phyloP scores from a whole-genome alignment of 2,888 invertebrate genomes.

The Drosophila neotestacea region DNA sequence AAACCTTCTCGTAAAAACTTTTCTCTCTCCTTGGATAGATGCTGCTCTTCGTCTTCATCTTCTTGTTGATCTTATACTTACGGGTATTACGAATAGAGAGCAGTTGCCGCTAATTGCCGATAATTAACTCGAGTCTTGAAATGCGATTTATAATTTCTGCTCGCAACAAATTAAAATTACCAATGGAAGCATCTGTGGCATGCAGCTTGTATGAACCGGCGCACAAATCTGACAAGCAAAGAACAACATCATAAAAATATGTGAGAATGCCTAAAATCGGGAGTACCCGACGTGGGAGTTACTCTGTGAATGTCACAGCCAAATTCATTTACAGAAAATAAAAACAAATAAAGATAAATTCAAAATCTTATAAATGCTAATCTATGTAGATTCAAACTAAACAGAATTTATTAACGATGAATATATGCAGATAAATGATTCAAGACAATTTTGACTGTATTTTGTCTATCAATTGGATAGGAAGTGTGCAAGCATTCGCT shows the following conservation, averaged over 20 bases:
- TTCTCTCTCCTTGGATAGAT: not conserved
- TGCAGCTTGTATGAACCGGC: constrained; percentile 58
- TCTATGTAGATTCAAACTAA: no score
- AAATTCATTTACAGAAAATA: no score
- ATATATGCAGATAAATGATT: no score
- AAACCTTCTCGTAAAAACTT: not conserved
- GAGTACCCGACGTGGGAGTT: constrained; percentile 1
- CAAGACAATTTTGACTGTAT: no score
- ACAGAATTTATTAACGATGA: no score
- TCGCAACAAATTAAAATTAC: constrained; percentile 78
- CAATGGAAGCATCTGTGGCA: constrained; percentile 68
- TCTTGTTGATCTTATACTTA: not conserved
- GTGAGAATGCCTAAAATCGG: constrained; percentile 24
- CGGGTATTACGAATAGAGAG: constrained; percentile 25
- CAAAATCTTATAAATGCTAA: no score
- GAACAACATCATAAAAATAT: constrained; percentile 66
- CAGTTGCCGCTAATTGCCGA: constrained; percentile 63
- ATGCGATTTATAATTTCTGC: constrained; percentile 78
- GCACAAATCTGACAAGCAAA: constrained; percentile 73
- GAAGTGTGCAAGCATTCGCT: no score
- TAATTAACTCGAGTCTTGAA: constrained; percentile 70
- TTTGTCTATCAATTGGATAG: no score
- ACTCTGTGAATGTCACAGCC: not conserved
- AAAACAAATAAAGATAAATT: no score
- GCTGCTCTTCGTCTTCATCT: not conserved